phyloP scores from a whole-genome alignment of 2,113 vertebrate genomes.

The Myotis brandtii region DNA sequence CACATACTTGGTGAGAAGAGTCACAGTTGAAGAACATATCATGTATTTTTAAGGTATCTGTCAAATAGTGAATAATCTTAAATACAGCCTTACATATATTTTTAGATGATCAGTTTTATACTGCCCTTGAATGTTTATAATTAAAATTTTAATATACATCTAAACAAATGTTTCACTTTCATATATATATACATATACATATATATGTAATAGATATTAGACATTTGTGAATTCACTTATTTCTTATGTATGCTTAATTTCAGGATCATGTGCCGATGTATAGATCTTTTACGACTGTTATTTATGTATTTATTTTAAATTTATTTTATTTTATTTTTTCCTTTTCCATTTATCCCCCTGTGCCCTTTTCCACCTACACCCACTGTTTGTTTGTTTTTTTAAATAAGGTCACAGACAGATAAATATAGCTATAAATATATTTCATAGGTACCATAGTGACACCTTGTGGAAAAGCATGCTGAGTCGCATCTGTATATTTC shows the following conservation, averaged over 20 bases:
- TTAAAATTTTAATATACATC: neutral
- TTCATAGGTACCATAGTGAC: constrained; percentile 75
- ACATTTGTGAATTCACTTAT: constrained; percentile 13
- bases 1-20: neutral
- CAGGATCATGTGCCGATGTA: neutral
- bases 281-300: neutral
- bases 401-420: constrained; percentile 65
- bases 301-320: neutral
- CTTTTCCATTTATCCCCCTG: no score
- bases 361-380: no score
- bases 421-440: constrained; percentile 56
- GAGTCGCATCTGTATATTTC: neutral
- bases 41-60: neutral
- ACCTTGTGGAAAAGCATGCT: constrained; percentile 69
- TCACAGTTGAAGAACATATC: neutral
- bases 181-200: neutral
- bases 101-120: constrained; percentile 1
- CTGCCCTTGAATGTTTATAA: neutral
- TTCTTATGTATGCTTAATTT: neutral
- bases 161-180: constrained; percentile 1
- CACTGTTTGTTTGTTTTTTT: neutral
- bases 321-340: no score
- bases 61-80: neutral
- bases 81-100: neutral
- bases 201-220: neutral